Evolutionary conservation across 23 tunicate species (phyloP), one percentile per base, ranked within the genome.

Genomic region (Trididemnum clinides): DNA sequence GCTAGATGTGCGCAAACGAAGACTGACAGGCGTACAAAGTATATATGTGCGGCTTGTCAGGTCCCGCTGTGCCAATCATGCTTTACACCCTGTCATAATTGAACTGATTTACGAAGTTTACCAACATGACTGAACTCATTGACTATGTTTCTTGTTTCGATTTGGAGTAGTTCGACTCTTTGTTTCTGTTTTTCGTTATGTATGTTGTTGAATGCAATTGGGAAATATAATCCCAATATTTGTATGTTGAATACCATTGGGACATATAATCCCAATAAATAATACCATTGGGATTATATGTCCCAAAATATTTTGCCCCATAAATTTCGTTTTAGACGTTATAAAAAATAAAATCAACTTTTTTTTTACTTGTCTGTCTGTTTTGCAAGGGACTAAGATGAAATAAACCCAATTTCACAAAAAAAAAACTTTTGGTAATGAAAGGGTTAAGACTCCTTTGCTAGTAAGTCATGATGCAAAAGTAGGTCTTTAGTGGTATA

Each of bases 341-440:
- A 4, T 28, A 37, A 28, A 66, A 66, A 20, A 66, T 28, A 66
- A 66, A 66, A 31, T 29, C 31, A 4, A 66, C 37, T 5, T 32
- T 66, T 66, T 66, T 66, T 31, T 29, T 66, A 37, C 37, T 66
- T 66, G 5, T 66, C 31, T 66, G 75, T 31, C 75, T 66, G 31
- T 66, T 66, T 37, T 66, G 37, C 37, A 66, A 66, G 22, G 37
- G 37, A 3, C 75, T 66, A 28, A 66, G n/a, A 66, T 6, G 37
- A 66, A 66, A 66, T 66, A 66, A 66, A 29, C 6, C 37, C 7
- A 66, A 66, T 29, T 66, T 5, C n/a, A 5, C 31, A 6, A 31
- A n/a, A 66, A 66, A 66, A 66, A 66, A 66, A 28, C 75, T 66
- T 66, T 66, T 66, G 75, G 75, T 66, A 66, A 37, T 66, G 75